Evolutionary conservation across 2,113 vertebrate genomes (phyloP).

Genomic region (Ascaphus truei): DNA sequence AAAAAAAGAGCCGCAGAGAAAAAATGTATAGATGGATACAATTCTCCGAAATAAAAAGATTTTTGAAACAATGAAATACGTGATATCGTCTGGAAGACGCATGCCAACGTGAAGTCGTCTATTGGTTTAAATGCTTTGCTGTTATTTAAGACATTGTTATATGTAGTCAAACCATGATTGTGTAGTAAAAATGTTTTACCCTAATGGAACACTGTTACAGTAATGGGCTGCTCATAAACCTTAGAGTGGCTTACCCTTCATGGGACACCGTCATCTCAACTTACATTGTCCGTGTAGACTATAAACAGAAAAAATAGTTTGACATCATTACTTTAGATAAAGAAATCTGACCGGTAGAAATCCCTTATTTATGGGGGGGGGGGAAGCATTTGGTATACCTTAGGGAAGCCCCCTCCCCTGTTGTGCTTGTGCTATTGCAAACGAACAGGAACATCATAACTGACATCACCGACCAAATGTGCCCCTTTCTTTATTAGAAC

Average conservation of each 20-base stretch:
- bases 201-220: constrained; percentile 28
- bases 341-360: too few relatives aligned
- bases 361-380: too few relatives aligned
- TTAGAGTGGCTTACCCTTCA: background rate
- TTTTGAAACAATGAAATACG: constrained; percentile 12
- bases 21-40: background rate
- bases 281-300: background rate
- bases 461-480: too few relatives aligned
- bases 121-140: constrained; percentile 24
- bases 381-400: too few relatives aligned
- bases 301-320: background rate
- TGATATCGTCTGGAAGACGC: background rate
- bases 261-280: background rate
- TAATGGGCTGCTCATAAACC: constrained; percentile 26
- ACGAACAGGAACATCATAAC: too few relatives aligned
- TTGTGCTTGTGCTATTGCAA: too few relatives aligned
- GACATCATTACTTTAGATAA: too few relatives aligned
- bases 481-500: too few relatives aligned
- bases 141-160: constrained; percentile 32
- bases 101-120: constrained; percentile 5
- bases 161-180: constrained; percentile 18
- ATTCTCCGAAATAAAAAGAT: background rate
- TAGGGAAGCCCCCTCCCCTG: too few relatives aligned
- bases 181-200: constrained; percentile 29
- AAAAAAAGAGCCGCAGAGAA: background rate